phyloP scores from a whole-genome alignment of 2,113 vertebrate genomes.

The Pelecanus crispus region DNA sequence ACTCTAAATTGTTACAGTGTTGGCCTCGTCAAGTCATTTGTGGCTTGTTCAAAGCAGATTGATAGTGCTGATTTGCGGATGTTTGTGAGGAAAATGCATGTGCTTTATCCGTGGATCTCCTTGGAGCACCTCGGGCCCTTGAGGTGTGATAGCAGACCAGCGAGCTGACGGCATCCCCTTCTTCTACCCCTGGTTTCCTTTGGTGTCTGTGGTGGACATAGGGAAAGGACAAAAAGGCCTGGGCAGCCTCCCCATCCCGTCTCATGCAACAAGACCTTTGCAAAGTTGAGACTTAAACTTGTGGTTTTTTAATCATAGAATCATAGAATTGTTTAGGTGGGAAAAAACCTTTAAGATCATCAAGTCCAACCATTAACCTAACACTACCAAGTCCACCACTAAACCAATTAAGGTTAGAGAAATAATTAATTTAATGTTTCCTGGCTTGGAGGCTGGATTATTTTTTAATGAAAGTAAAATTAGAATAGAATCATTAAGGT shows the following conservation, averaged over 20 bases:
- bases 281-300: background rate
- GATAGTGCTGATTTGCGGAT: background rate
- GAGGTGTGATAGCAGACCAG: background rate
- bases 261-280: background rate
- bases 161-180: fast-evolving
- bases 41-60: constrained; percentile 62
- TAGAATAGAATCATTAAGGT: no score
- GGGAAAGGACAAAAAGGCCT: background rate
- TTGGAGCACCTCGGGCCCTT: background rate
- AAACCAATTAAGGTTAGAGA: no score
- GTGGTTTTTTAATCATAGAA: no score
- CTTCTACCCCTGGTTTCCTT: background rate
- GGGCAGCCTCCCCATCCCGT: background rate
- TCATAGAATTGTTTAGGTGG: no score
- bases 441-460: no score
- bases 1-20: background rate
- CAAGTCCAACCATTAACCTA: no score
- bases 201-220: background rate
- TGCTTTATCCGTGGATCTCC: background rate
- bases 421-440: no score
- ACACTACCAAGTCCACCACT: no score
- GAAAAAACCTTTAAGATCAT: no score
- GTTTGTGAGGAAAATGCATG: background rate
- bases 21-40: constrained; percentile 32
- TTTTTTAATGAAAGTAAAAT: no score